These are phyloP conservation scores for Aphis gossypii DNA, from an alignment of 1,140 invertebrate genomes.

Conservation along the genomic window DNA sequence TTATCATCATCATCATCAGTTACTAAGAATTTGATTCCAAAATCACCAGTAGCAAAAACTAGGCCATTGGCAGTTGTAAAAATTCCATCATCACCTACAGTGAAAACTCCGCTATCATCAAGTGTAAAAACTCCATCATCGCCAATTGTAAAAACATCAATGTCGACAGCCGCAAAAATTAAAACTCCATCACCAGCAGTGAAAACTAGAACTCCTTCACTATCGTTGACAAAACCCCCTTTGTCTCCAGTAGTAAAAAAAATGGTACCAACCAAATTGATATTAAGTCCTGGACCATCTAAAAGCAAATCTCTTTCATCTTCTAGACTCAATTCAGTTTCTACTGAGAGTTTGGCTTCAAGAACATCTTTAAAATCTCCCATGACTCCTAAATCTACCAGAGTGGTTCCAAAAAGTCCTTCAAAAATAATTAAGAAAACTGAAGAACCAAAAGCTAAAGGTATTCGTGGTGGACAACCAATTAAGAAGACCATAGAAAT, in stretches of 20 bases:
- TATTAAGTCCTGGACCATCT: conserved; percentile 22
- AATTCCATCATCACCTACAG: not conserved
- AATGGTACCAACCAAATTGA: conserved; percentile 6
- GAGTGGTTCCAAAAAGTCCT: conserved; percentile 12
- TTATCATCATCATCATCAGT: not conserved
- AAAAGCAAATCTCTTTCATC: conserved; percentile 44
- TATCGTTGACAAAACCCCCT: not conserved
- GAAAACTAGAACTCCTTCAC: not conserved
- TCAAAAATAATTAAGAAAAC: conserved; percentile 22
- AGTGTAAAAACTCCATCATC: not conserved
- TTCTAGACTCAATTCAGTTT: conserved; percentile 21
- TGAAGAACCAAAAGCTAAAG: conserved; percentile 17
- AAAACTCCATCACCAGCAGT: not conserved
- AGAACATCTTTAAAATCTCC: conserved; percentile 36
- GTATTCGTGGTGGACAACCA: conserved; percentile 23
- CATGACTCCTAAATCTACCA: not conserved
- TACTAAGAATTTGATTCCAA: conserved; percentile 6
- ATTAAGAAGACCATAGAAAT: conserved; percentile 37
- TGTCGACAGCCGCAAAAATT: not conserved
- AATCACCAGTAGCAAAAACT: conserved; percentile 1
- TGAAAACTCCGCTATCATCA: not conserved
- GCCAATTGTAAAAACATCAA: not conserved
- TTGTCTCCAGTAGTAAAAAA: not conserved
- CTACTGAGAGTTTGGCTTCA: conserved; percentile 44
- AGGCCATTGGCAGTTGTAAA: not conserved